Evolutionary conservation across 2,113 vertebrate genomes (phyloP), one percentile per base, ranked within the genome.

Genomic region (Muscicapa adusta): DNA sequence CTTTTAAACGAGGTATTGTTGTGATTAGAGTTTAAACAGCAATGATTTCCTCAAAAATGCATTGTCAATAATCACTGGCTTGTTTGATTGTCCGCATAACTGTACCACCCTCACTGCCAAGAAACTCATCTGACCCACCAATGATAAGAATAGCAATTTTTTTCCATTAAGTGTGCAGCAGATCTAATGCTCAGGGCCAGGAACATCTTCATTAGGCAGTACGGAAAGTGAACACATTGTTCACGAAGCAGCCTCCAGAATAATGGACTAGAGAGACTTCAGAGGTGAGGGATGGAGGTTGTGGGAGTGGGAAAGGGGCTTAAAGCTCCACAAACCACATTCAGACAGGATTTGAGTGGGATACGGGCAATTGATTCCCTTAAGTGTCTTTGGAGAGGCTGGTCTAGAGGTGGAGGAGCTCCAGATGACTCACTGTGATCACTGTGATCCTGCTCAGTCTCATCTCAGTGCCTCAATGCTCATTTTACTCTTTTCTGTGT

Each of bases 1-100:
- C 96, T 98, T 98, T 97, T 96, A 97, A 94, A 94, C 23, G 95
- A 95, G 93, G 70, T 88, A 87, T 88, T 80, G 89, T 61, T 96
- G 79, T 91, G 91, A 97, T 96, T 92, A 78, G 90, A 77, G 93
- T 91, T 95, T 94, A 96, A 96, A 97, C 93, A 97, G 97, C 94
- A 96, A 71, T 80, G 78, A 95, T 95, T 96, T 94, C 95, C 93
- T 95, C 80, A 87, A 91, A 97, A 93, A 85, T 89, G 85, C 57
- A 63, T 68, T 36, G 54, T 70, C 91, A 94, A 83, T 96, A 78
- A 87, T 95, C 80, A 54, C 75, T 72, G 87, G 76, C 54, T 95
- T 83, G 79, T 85, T 93, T 82, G 91, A 95, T 93, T 89, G 70
- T 87, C 93, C 91, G 50, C 93, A 42, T 90, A 94, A 91, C 96